Evolutionary conservation across 2,113 vertebrate species (phyloP), one percentile per base, ranked within the genome.

Genomic region (Nycticebus coucang): DNA sequence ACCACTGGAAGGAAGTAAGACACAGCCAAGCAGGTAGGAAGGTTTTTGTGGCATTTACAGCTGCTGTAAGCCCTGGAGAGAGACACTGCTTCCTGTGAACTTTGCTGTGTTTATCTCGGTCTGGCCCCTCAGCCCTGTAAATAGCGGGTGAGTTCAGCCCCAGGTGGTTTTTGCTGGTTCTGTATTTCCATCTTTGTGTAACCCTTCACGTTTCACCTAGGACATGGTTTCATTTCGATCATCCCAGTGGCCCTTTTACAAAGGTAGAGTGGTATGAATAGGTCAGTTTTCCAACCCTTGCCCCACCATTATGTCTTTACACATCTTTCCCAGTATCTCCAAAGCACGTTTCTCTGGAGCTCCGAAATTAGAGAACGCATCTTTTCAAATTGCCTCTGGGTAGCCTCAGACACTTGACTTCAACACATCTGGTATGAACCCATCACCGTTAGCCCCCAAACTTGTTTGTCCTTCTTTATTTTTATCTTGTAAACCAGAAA

Each of bases 401-500:
- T 17, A 57, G 19, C 35, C 82, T 96, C 75, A n/a, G 41, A 59
- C 12, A 59, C 35, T 22, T 80, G 45, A 41, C 89, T 74, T 18
- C 53, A 62, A 10, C 64, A 30, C 75, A 37, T 60, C 94, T 91
- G 74, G 45, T 37, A 45, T 85, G 45, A 81, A 66, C 59, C 69
- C 35, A 33, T 81, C 45, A 35, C 57, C 6, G 90, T 60, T 55
- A 59, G 19, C 45, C 24, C 59, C 41, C 5, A 41, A 64, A 50
- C 11, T 7, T 57, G 30, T 71, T 78, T 87, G 37, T 83, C 35
- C 22, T 87, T 28, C 77, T 82, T 59, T 89, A 26, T 41, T 91
- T 82, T 97, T 71, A 89, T 94, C 57, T 75, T 85, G 30, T 88
- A 81, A 88, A 62, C 30, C 28, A 22, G 66, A 92, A 89, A 33